These are phyloP conservation scores for Lissonota sp. DNA, from an alignment of 2,888 invertebrate species.

Conservation along the genomic window DNA sequence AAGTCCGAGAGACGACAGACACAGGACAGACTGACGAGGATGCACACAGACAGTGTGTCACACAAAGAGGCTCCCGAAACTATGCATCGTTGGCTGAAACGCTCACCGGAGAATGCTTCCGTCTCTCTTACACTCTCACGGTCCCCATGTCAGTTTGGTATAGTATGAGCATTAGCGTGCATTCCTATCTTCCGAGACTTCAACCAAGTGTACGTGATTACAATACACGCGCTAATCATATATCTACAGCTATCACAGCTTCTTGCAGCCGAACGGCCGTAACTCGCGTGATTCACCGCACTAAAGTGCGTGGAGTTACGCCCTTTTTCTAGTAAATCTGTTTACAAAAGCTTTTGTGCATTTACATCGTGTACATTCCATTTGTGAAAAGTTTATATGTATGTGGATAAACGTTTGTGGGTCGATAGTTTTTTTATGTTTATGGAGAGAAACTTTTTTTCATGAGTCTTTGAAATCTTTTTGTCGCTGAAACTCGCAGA, in stretches of 20 bases:
- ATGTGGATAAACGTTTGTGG: too few species aligned
- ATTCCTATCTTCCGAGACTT: conserved; percentile 47
- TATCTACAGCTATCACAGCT: neutral
- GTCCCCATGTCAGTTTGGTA: conserved; percentile 48
- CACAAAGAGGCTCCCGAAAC: conserved; percentile 26
- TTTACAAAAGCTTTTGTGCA: too few species aligned
- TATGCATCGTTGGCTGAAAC: conserved; percentile 45
- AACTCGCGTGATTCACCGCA: too few species aligned
- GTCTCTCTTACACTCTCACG: conserved; percentile 49
- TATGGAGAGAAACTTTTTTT: too few species aligned
- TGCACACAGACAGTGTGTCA: conserved; percentile 20
- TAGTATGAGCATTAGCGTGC: conserved; percentile 36
- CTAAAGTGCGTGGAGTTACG: too few species aligned
- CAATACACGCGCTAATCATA: conserved; percentile 2
- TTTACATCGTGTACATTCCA: too few species aligned
- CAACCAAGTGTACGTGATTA: neutral
- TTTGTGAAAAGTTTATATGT: too few species aligned
- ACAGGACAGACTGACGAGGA: conserved; percentile 22
- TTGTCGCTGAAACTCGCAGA: too few species aligned
- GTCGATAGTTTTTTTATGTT: too few species aligned
- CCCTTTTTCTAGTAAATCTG: too few species aligned
- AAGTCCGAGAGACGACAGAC: conserved; percentile 18
- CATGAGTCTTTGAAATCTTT: too few species aligned
- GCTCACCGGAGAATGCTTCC: conserved; percentile 19
- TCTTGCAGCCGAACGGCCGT: too few species aligned